phyloP scores from a whole-genome alignment of 1,140 invertebrate species.

The Cotesia glomerata region DNA sequence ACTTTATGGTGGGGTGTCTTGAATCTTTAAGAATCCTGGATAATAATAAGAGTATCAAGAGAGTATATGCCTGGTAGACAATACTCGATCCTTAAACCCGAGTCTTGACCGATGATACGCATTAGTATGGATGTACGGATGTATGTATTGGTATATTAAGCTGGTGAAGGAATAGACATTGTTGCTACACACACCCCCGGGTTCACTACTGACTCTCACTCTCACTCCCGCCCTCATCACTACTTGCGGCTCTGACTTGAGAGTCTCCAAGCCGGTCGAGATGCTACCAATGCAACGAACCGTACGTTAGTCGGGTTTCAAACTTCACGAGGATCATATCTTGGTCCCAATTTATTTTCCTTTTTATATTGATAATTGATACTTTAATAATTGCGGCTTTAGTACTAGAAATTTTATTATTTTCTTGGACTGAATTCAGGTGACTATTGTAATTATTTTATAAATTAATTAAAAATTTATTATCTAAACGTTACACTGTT shows the following conservation, averaged over 20 bases:
- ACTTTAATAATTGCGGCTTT: not conserved
- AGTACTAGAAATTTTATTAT: not conserved
- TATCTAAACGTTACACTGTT: not conserved
- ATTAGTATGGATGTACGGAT: too few relatives aligned
- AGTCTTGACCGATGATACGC: not conserved
- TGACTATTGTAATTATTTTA: not conserved
- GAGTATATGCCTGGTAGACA: not conserved
- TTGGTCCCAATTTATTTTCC: too few relatives aligned
- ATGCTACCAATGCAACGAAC: not conserved
- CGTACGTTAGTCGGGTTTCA: not conserved
- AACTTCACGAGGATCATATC: constrained; percentile 1
- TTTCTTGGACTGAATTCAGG: too few relatives aligned
- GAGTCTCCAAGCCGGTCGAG: not conserved
- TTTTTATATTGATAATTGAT: too few relatives aligned
- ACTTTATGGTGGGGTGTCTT: not conserved
- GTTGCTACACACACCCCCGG: too few relatives aligned
- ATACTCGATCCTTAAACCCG: not conserved
- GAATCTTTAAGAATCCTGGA: not conserved
- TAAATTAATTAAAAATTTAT: not conserved
- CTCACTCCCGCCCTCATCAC: not conserved
- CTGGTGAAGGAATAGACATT: too few relatives aligned
- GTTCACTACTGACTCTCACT: not conserved
- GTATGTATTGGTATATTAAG: too few relatives aligned
- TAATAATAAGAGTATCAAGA: not conserved
- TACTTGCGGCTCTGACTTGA: not conserved